Base-by-base conservation (phyloP, 2,888 invertebrate species). In the Frankliniella intonsa region DNA sequence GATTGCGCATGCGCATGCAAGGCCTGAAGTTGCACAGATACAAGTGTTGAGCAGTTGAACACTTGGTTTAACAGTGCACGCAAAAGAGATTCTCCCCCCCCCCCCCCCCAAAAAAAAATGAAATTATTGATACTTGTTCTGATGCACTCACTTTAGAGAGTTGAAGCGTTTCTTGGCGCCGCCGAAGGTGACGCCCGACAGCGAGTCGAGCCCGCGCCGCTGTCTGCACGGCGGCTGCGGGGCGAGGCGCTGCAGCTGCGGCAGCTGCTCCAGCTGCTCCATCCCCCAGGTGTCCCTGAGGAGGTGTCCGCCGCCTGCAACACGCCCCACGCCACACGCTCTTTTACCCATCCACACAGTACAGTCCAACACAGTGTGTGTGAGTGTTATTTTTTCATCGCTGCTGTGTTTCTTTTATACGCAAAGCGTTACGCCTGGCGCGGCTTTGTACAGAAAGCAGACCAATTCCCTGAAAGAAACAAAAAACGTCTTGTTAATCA, bases 121-220 rank as follows among this genome's bases (percentile, higher is more conserved):
- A 80, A 38, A 9, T 80, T 80, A 49, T 38, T n/a, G n/a, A n/a
- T n/a, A n/a, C n/a, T n/a, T n/a, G n/a, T 80, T 80, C 27, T 38
- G 38, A 14, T 79, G 80, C 49, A 80, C 84, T 85, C 85, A 88
- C 88, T 87, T 87, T 82, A 87, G 85, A 11, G 87, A 86, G 84
- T 87, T 87, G 82, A 87, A 87, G 69, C 84, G 87, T 84, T 88
- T 85, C 85, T 89, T 89, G 83, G 86, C 86, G 80, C 86, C 85
- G 49, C 89, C 89, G 83, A 89, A 88, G 9, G 87, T 87, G 79
- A 86, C 86, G 3, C 89, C 89, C n/a, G 87, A 86, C 55, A 89
- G 84, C 83, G 89, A 85, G 87, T 88, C 88, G 86, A 90, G 83
- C 84, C 88, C 84, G 86, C 87, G 88, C 19, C 81, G 49, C 83